Base-by-base conservation (phyloP, 2,113 vertebrate genomes). In the Apeltes quadracus region DNA sequence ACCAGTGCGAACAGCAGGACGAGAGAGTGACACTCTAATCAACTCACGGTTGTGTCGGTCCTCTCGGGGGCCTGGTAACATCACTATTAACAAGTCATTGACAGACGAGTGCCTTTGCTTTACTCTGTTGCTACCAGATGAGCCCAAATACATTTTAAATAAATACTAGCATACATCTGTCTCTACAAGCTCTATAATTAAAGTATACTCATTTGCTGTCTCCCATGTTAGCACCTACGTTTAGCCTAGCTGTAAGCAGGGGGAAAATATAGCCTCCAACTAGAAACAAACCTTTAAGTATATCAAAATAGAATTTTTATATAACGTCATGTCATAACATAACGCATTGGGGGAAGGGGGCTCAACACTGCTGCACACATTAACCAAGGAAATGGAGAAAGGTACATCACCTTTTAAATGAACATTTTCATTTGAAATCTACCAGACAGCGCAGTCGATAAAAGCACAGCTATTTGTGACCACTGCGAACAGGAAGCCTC, bases 1-100 rank as follows among this genome's bases (percentile, higher is more conserved):
- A 77, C 57, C 46, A 32, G 70, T 66, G 41, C 1, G 43, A 36
- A 43, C 70, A 50, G 62, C 41, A 68, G 50, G 66, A 67, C 3
- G 20, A 34, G 25, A 43, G 36, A 53, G 66, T 62, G 62, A 75
- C 75, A 78, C 56, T 44, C 46, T 29, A 59, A 70, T 53, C 64
- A 61, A 50, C 62, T 81, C 69, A 78, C 70, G 23, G 27, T 63
- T 78, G 55, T 61, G 69, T 55, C 38, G 43, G 32, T 18, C 46
- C 59, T 65, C 20, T 50, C 58, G 44, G 68, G 51, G n/a, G n/a
- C n/a, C n/a, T n/a, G n/a, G n/a, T n/a, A n/a, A n/a, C n/a, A n/a
- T n/a, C 46, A 58, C 43, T 23, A 22, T 18, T 38, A 72, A 69
- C 27, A 79, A 59, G 72, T 68, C 62, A 59, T 44, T 68, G 61